Conservation (phyloP, 2,113 vertebrate species). For the Lepus europaeus region DNA sequence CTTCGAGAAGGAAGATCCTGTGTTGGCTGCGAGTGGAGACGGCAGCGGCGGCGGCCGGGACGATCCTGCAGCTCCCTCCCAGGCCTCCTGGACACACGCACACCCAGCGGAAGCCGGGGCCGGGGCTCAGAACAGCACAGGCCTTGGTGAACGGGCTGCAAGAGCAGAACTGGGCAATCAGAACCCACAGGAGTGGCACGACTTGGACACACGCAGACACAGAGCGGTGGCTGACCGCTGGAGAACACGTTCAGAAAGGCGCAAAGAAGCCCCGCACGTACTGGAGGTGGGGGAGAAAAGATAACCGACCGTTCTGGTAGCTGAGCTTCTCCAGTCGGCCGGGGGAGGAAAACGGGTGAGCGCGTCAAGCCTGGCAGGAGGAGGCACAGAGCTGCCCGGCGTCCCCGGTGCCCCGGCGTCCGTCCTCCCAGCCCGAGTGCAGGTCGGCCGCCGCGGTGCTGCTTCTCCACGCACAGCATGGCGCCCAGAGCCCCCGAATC, state of each 20-base stretch:
- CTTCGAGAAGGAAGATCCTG: background rate
- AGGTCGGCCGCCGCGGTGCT: too few species aligned
- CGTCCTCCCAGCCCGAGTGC: too few species aligned
- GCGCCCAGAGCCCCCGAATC: too few species aligned
- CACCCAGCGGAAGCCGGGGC: background rate
- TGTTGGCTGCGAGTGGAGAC: background rate
- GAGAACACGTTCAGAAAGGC: background rate
- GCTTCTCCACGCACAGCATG: too few species aligned
- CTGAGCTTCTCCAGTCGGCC: background rate
- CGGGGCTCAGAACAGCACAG: constrained; percentile 41
- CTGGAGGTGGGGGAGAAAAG: background rate
- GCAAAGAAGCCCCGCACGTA: background rate
- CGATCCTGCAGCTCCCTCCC: too few species aligned
- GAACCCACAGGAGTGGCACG: background rate
- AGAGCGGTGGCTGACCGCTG: too few species aligned
- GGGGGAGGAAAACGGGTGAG: background rate
- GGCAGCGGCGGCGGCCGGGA: background rate
- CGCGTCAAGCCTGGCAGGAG: background rate
- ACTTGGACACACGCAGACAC: background rate
- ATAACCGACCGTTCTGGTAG: background rate
- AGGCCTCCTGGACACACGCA: too few species aligned
- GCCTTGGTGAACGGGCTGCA: constrained; percentile 44
- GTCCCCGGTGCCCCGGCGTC: too few species aligned
- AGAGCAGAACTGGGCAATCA: constrained; percentile 7
- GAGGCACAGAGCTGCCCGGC: too few species aligned